These are phyloP conservation scores for Ispidina picta DNA, from an alignment of 2,797 vertebrate genomes.

Conservation along the genomic window DNA sequence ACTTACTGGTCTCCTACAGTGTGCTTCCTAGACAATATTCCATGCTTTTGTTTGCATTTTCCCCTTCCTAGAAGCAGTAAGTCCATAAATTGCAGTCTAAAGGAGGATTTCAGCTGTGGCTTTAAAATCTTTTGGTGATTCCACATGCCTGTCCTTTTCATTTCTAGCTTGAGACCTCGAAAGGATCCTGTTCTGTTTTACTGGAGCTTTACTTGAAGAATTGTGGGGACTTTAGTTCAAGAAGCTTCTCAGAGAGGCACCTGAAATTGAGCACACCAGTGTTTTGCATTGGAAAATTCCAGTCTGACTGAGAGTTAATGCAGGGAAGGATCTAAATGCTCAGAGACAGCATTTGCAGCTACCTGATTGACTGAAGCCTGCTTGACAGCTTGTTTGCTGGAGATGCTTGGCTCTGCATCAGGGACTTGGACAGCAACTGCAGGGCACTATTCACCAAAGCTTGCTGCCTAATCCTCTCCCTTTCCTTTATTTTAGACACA, in stretches of 20 bases:
- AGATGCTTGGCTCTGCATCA: constrained; percentile 13
- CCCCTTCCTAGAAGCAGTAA: neutral
- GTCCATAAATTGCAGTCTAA: neutral
- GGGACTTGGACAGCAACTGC: neutral
- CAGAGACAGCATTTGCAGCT: constrained; percentile 2
- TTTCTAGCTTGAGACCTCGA: neutral
- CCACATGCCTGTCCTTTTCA: neutral
- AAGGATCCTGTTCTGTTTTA: neutral
- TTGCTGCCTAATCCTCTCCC: neutral
- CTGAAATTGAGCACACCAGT: neutral
- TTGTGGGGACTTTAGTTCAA: neutral
- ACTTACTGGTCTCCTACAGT: neutral
- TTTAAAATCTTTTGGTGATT: neutral
- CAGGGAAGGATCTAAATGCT: neutral
- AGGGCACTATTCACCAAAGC: neutral
- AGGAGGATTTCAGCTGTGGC: neutral
- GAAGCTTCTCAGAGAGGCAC: neutral
- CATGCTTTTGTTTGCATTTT: neutral
- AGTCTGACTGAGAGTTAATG: neutral
- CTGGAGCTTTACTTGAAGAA: neutral
- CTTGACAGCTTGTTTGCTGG: constrained; percentile 46
- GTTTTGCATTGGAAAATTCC: constrained; percentile 1
- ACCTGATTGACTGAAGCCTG: constrained; percentile 35
- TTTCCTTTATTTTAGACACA: neutral
- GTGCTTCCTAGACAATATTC: neutral